phyloP scores from a whole-genome alignment of 2,797 vertebrate genomes.

The Semaprochilodus insignis region DNA sequence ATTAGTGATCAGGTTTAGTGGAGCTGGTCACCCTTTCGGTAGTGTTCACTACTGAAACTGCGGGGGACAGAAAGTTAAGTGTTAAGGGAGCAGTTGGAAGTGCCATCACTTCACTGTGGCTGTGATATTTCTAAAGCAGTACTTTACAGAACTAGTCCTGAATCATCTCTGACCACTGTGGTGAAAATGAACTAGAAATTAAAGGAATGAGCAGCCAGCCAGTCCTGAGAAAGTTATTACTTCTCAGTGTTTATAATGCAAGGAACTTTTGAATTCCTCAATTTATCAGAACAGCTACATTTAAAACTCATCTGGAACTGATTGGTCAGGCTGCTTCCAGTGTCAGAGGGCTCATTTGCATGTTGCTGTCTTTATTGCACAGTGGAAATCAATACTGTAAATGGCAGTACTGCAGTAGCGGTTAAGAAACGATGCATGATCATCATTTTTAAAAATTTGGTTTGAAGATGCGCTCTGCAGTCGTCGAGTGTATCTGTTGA shows the following conservation, averaged over 20 bases:
- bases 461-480: no score
- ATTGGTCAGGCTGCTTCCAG: background rate
- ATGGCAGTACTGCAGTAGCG: no score
- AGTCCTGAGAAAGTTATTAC: background rate
- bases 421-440: no score
- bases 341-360: background rate
- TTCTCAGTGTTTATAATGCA: background rate
- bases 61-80: background rate
- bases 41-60: background rate
- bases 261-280: no score
- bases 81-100: background rate
- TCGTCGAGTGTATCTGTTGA: no score
- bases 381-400: no score
- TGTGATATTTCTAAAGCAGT: background rate
- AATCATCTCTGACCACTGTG: background rate
- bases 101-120: background rate
- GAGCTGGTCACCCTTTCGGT: background rate
- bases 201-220: background rate
- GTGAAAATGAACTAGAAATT: background rate
- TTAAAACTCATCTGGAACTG: background rate
- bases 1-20: background rate
- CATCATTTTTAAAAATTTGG: no score
- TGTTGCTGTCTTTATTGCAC: no score
- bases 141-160: background rate
- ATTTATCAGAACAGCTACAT: no score